Conservation (phyloP, 2,797 vertebrate species). For the Chrysocyon brachyurus region DNA sequence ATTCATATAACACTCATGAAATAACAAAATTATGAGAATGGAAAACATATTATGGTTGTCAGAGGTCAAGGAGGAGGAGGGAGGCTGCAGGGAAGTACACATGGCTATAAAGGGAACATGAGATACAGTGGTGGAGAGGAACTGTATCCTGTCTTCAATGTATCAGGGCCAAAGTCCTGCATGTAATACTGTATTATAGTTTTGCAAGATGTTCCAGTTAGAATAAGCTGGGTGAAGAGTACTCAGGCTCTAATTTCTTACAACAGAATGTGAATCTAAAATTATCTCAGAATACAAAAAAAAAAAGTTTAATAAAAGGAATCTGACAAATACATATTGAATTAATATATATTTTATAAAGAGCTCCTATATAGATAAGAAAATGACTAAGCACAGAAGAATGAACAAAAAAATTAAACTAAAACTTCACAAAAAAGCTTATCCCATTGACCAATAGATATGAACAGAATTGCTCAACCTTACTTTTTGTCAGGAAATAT, state of each 20-base stretch:
- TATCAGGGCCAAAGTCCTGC: background rate
- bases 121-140: background rate
- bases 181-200: background rate
- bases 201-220: background rate
- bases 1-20: background rate
- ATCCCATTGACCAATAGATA: background rate
- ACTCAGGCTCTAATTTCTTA: background rate
- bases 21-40: background rate
- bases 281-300: background rate
- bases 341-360: background rate
- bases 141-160: background rate
- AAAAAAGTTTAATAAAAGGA: background rate
- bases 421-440: background rate
- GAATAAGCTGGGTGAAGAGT: background rate
- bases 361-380: background rate
- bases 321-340: background rate
- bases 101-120: background rate
- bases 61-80: no score
- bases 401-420: background rate
- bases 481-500: background rate
- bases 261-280: background rate
- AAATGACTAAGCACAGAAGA: background rate
- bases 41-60: background rate
- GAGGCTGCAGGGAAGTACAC: no score
- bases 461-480: background rate